Evolutionary conservation across 2,797 vertebrate genomes (phyloP).

Genomic region (Melanotaenia boesemani): DNA sequence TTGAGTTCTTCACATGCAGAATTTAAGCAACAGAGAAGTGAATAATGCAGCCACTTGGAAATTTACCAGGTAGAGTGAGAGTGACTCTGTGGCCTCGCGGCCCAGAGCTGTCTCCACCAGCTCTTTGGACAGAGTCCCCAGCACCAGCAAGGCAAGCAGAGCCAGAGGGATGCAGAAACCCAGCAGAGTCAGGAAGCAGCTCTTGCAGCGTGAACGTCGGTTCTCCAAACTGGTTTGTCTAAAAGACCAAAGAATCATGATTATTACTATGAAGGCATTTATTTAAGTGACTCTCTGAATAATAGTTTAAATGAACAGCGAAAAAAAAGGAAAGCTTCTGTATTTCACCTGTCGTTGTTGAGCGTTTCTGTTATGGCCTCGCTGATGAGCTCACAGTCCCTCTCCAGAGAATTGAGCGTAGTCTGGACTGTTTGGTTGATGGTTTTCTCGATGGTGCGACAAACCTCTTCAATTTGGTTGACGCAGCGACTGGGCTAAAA

Average conservation of each 20-base stretch:
- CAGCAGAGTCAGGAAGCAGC: conserved; percentile 82
- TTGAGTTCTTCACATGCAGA: background rate
- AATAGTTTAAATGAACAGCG: background rate
- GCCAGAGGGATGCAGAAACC: conserved; percentile 85
- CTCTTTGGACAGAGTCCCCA: conserved; percentile 80
- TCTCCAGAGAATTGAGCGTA: conserved; percentile 87
- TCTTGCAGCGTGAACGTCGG: conserved; percentile 81
- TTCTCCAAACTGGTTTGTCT: conserved; percentile 79
- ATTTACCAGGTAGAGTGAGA: conserved; percentile 84
- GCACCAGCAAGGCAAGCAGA: conserved; percentile 78
- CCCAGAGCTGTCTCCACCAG: conserved; percentile 79
- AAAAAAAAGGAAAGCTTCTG: background rate
- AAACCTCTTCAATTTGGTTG: conserved; percentile 89
- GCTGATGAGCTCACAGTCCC: conserved; percentile 86
- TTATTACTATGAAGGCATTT: conserved; percentile 3
- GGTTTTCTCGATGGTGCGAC: conserved; percentile 87
- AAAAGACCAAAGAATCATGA: conserved; percentile 15
- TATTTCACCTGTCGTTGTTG: conserved; percentile 74
- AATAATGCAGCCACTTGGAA: background rate
- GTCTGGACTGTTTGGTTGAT: conserved; percentile 90
- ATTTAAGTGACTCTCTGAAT: background rate
- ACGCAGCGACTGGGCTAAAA: conserved; percentile 86
- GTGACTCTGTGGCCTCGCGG: conserved; percentile 67
- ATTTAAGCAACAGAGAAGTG: too few species aligned
- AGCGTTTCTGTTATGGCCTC: conserved; percentile 80